Evolutionary conservation across 2,888 invertebrate genomes (phyloP).

Genomic region (Holacanthella duospinosa): DNA sequence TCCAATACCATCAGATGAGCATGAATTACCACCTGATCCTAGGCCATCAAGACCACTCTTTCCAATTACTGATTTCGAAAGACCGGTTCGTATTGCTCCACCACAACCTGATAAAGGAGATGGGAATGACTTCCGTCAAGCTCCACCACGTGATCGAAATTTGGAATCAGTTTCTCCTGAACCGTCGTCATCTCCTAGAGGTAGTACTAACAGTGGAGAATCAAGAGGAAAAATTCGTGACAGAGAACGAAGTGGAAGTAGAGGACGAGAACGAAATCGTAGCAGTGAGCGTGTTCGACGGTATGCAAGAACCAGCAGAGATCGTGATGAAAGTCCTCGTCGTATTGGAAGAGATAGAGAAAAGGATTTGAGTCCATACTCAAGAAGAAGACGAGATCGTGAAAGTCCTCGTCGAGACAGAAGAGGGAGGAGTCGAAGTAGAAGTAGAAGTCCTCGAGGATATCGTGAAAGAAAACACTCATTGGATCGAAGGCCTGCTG

Average conservation of each 20-base stretch:
- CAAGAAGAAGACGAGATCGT: conserved; percentile 2
- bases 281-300: conserved; percentile 38
- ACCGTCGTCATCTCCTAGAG: neutral
- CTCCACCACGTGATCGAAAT: conserved; percentile 1
- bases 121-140: neutral
- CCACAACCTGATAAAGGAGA: neutral
- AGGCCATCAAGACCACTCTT: neutral
- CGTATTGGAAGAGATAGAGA: conserved; percentile 20
- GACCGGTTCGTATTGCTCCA: conserved; percentile 4
- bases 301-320: conserved; percentile 14
- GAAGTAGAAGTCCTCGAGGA: conserved; percentile 39
- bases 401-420: neutral
- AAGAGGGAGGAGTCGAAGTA: conserved; percentile 32
- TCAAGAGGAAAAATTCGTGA: conserved; percentile 39
- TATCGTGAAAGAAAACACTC: conserved; percentile 38
- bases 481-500: neutral
- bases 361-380: conserved; percentile 8
- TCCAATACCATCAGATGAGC: neutral
- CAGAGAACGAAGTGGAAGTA: conserved; percentile 38
- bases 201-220: conserved; percentile 2
- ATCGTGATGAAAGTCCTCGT: neutral
- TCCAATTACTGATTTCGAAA: neutral
- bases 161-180: neutral
- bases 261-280: conserved; percentile 37
- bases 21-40: neutral